These are phyloP conservation scores for Leptinotarsa juncta DNA, from an alignment of 2,888 invertebrate species.

Conservation along the genomic window DNA sequence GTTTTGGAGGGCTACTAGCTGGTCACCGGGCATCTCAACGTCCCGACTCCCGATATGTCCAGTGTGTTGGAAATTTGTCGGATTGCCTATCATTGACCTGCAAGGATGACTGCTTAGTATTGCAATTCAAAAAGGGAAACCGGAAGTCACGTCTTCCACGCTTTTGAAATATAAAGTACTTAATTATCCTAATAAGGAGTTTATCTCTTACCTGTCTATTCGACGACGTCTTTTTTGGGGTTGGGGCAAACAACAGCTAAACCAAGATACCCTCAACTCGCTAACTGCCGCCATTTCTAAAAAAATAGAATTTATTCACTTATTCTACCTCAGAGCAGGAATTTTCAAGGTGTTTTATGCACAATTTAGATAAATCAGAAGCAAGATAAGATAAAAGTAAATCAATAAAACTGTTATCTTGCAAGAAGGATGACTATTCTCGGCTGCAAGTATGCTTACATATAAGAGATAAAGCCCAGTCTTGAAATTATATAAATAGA, in stretches of 20 bases:
- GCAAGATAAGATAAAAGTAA: slow-evolving; percentile 29
- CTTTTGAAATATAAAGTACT: slow-evolving; percentile 13
- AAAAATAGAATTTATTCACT: slow-evolving; percentile 16
- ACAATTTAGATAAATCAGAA: not conserved
- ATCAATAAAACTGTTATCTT: slow-evolving; percentile 20
- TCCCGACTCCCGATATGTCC: slow-evolving; percentile 92
- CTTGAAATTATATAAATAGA: slow-evolving; percentile 16
- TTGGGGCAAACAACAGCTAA: slow-evolving; percentile 89
- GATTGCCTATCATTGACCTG: slow-evolving; percentile 94
- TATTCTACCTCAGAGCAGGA: not conserved
- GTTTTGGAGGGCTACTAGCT: slow-evolving; percentile 88
- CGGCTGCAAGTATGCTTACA: not conserved
- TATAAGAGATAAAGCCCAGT: slow-evolving; percentile 6
- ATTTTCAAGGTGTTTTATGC: slow-evolving; percentile 10
- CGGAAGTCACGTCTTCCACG: slow-evolving; percentile 8
- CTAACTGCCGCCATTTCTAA: slow-evolving; percentile 69
- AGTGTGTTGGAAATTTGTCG: slow-evolving; percentile 96
- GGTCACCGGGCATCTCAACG: slow-evolving; percentile 83
- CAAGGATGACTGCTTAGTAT: slow-evolving; percentile 50
- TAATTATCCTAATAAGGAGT: slow-evolving; percentile 19
- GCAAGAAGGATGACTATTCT: not conserved
- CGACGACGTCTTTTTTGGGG: slow-evolving; percentile 81
- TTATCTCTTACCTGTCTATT: slow-evolving; percentile 71
- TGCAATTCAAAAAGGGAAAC: slow-evolving; percentile 20
- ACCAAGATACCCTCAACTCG: slow-evolving; percentile 92